Evolutionary conservation across 2,113 vertebrate species (phyloP).

Genomic region (Excalfactoria chinensis): DNA sequence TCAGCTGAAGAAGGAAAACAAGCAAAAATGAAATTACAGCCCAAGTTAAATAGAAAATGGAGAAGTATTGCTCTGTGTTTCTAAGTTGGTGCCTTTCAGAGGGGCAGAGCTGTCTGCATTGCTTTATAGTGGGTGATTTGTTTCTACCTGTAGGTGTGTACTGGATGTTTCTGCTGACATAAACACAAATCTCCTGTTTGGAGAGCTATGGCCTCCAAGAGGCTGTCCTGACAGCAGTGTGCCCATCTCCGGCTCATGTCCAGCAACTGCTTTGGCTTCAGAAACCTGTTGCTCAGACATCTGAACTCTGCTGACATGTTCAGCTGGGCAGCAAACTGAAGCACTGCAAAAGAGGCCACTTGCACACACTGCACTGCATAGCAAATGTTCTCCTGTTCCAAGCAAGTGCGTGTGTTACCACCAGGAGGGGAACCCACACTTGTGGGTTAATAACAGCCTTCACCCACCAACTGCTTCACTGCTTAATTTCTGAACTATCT

Average conservation of each 20-base stretch:
- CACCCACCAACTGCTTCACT: neutral
- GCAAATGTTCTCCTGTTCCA: neutral
- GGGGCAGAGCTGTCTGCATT: neutral
- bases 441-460: neutral
- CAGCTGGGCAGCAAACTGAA: neutral
- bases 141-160: neutral
- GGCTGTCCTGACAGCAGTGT: neutral
- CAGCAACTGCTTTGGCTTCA: neutral
- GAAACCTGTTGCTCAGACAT: neutral
- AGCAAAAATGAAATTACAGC: neutral
- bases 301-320: neutral
- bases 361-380: neutral
- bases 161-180: neutral
- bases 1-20: neutral
- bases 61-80: neutral
- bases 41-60: fast-evolving
- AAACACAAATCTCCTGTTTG: neutral
- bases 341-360: neutral
- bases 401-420: neutral
- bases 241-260: neutral
- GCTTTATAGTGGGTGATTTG: neutral
- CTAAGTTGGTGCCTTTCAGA: neutral
- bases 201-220: neutral
- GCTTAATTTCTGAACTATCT: neutral
- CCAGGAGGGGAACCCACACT: neutral